Conservation (phyloP, 2,113 vertebrate species). For the Rallus limicola region DNA sequence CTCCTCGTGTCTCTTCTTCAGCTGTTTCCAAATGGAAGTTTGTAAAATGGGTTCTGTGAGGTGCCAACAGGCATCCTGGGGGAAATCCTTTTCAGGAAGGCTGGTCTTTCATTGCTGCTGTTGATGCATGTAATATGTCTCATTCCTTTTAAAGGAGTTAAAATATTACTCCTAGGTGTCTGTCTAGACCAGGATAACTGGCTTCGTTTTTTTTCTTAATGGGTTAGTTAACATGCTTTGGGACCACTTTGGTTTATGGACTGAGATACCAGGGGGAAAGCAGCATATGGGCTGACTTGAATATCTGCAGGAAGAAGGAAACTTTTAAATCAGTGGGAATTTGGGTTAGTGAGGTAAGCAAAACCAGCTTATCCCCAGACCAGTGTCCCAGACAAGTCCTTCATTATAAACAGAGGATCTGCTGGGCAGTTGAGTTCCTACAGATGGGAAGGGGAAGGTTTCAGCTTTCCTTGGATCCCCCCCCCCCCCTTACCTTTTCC, state of each 20-base stretch:
- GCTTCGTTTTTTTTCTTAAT: not conserved
- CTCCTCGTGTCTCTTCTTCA: not conserved
- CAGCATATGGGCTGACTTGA: not conserved
- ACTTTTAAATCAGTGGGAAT: not conserved
- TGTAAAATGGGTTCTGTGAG: not conserved
- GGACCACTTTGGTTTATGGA: slow-evolving; percentile 7
- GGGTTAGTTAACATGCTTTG: not conserved
- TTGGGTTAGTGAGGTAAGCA: not conserved
- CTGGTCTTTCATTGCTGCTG: not conserved
- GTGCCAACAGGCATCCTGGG: not conserved
- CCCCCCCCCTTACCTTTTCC: not conserved
- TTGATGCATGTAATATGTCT: not conserved
- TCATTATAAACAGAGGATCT: fast-evolving
- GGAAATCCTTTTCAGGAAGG: not conserved
- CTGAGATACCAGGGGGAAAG: not conserved
- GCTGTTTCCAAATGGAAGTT: not conserved
- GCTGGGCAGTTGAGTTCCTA: not conserved
- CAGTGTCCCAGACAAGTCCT: not conserved
- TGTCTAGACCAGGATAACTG: not conserved
- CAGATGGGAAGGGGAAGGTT: not conserved
- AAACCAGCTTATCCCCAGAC: not conserved
- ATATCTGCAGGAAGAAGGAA: not conserved
- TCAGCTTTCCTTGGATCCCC: not conserved
- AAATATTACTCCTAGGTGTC: not conserved
- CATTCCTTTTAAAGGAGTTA: not conserved